Conservation (phyloP, 2,888 invertebrate genomes). For the Eremobia ochroleuca region DNA sequence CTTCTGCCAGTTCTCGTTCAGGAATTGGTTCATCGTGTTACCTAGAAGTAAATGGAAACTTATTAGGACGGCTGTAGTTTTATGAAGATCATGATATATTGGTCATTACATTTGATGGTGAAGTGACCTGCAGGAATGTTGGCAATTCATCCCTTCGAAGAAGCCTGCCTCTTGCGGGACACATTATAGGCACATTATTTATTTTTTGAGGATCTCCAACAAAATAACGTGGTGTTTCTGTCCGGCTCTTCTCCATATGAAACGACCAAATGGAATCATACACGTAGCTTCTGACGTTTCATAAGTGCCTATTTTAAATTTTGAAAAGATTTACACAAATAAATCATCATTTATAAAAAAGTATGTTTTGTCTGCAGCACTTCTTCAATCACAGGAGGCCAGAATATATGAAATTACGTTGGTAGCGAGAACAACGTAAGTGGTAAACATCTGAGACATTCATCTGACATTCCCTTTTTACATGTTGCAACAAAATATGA, state of each 20-base stretch:
- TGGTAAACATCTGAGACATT: not conserved
- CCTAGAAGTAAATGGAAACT: slow-evolving; percentile 82
- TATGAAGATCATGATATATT: too few species aligned
- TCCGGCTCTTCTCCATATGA: too few species aligned
- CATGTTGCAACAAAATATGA: not conserved
- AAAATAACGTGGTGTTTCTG: too few species aligned
- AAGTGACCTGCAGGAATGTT: not conserved
- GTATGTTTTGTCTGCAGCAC: not conserved
- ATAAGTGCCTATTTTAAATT: not conserved
- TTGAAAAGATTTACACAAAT: not conserved
- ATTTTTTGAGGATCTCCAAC: not conserved
- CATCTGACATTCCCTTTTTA: not conserved
- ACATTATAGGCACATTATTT: not conserved
- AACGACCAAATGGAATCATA: not conserved
- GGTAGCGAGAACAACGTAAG: too few species aligned
- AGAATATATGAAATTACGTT: not conserved
- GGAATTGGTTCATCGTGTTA: slow-evolving; percentile 93
- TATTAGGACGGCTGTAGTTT: not conserved
- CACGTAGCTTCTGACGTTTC: not conserved
- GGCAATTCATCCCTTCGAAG: not conserved
- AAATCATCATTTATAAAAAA: too few species aligned
- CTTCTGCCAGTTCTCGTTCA: slow-evolving; percentile 95
- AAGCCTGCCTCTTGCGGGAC: not conserved
- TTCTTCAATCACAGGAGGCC: not conserved
- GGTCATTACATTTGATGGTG: not conserved